Base-by-base conservation (phyloP, 1,140 invertebrate species). In the Riptortus pedestris region DNA sequence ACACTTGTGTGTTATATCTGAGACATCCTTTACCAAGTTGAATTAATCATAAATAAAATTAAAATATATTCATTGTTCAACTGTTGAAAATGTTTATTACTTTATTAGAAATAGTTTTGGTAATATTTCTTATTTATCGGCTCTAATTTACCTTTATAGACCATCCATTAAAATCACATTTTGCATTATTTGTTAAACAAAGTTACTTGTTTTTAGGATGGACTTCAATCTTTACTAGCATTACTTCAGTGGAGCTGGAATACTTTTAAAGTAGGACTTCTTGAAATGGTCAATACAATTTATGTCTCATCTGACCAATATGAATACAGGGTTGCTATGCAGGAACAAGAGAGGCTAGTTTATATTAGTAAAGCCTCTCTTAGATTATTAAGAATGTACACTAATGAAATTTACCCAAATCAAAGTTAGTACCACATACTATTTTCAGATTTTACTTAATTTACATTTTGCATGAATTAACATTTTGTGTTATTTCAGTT, bases 401-500 rank as follows among this genome's bases (percentile, higher is more conserved):
- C 88, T 22, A 91, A 88, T 73, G 90, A 94, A 75, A 86, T 94
- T 27, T 95, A 94, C 75, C 91, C 92, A 0, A 86, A 87, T 72
- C 78, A 80, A 75, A 76, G 79, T 76, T 67, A 66, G 67, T 64
- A 38, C 14, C 38, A 64, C 60, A 18, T 5, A 20, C 18, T 9
- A 51, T 51, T 9, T 9, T 51, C 48, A 20, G 18, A 9, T 51
- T 9, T 51, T 59, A 22, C 2, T 1, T 31, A 18, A 1, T 33
- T n/a, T 26, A 59, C 3, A 22, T 4, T 11, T 59, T 4, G n/a
- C n/a, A 12, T 33, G 2, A 2, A 20, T 38, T 22, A 38, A 18
- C 33, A 52, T 63, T 14, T 48, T 26, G 22, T 28, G 11, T 58
- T 48, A n/a, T 65, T 63, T 12, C 62, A 69, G 68, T 69, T 18